Evolutionary conservation across 2,888 invertebrate species (phyloP), one percentile per base, ranked within the genome.

Genomic region (Lordiphosa fenestrarum): DNA sequence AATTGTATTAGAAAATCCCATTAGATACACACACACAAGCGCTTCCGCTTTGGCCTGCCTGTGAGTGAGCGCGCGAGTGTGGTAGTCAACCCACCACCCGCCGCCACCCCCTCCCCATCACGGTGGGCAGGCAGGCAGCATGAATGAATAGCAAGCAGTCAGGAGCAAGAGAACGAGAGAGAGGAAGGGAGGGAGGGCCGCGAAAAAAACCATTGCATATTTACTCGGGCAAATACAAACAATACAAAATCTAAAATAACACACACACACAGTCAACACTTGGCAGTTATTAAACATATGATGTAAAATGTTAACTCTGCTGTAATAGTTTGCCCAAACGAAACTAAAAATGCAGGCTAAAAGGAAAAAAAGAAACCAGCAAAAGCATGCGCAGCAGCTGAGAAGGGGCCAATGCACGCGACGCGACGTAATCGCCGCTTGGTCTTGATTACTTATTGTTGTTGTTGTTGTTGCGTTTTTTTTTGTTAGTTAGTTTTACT

Each of bases 1-100:
- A 84, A 84, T 84, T 71, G 73, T 81, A 77, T 77, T 77, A 76
- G 84, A 73, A 81, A 71, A 81, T 81, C 77, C 82, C 77, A 77
- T 77, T 77, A 84, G 71, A 84, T 77, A 77, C 78, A 84, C 71
- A 83, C 54, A 53, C 51, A 61, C 35, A 12, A 9, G 33, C 23
- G 76, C 77, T 77, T 77, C 77, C 84, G 84, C 63, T 63, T 63
- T 53, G 57, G 73, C 77, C 68, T 53, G 65, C 59, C 57, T 61
- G 56, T 68, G 66, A 2, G 19, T 2, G 19, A 2, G 19, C 19
- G 19, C 19, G 19, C 19, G 19, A 19, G 19, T 19, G 56, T 68
- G 63, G 9, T 70, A 65, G 68, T 55, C 63, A 66, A 47, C 74
- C 44, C 25, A 66, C 57, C 77, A 37, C 49, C 53, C 23, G 19